phyloP scores from a whole-genome alignment of 2,888 invertebrate genomes.

The Autographa gamma region DNA sequence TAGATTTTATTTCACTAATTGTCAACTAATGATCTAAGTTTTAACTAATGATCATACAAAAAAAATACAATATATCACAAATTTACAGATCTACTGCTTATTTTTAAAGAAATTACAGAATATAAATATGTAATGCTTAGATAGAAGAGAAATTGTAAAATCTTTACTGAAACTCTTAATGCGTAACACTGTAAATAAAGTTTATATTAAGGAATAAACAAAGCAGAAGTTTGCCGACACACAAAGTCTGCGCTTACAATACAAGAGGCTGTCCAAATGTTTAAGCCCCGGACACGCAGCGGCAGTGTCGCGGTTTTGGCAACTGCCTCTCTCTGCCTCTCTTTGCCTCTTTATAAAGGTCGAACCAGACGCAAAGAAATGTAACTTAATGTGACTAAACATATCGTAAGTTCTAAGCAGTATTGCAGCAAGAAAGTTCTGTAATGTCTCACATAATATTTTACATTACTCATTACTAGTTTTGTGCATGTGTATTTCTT shows the following conservation, averaged over 20 bases:
- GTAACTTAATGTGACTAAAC: not conserved
- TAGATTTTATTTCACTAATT: too few relatives aligned
- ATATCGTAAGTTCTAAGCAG: not conserved
- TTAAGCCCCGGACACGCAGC: slow-evolving; percentile 37
- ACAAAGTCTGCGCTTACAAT: slow-evolving; percentile 19
- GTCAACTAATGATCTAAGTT: too few relatives aligned
- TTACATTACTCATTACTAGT: too few relatives aligned
- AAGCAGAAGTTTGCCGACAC: not conserved
- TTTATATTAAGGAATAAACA: not conserved
- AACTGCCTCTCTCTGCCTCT: slow-evolving; percentile 34
- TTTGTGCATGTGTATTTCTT: too few relatives aligned
- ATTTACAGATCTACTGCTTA: too few relatives aligned
- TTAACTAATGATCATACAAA: too few relatives aligned
- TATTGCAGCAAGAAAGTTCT: too few relatives aligned
- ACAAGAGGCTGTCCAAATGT: slow-evolving; percentile 38
- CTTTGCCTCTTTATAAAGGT: slow-evolving; percentile 41
- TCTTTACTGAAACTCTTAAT: not conserved
- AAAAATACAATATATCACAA: too few relatives aligned
- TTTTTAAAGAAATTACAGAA: too few relatives aligned
- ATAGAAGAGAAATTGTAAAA: not conserved
- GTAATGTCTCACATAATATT: too few relatives aligned
- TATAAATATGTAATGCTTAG: too few relatives aligned
- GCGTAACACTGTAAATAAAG: not conserved
- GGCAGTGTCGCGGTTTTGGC: slow-evolving; percentile 44
- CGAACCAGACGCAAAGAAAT: slow-evolving; percentile 5